phyloP scores from a whole-genome alignment of 2,113 vertebrate species.

The Ophiodon elongatus region DNA sequence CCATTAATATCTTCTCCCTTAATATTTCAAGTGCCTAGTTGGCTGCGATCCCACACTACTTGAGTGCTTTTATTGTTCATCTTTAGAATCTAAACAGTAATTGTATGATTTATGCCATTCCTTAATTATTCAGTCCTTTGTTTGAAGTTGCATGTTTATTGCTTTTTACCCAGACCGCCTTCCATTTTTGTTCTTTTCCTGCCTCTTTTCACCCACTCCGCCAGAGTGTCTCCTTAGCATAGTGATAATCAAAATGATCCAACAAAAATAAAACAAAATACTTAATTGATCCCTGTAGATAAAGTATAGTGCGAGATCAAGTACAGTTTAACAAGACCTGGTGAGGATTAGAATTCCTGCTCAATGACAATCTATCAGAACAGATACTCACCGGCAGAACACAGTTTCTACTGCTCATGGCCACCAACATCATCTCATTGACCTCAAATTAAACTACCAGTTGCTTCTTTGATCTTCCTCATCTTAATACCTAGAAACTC shows the following conservation, averaged over 20 bases:
- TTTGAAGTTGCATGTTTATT: background rate
- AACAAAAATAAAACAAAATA: background rate
- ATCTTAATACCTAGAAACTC: background rate
- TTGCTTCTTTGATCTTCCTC: background rate
- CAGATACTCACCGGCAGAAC: background rate
- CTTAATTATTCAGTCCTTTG: background rate
- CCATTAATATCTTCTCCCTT: background rate
- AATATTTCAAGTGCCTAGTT: background rate
- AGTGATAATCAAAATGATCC: background rate
- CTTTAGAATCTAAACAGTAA: background rate
- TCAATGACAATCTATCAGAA: too few relatives aligned
- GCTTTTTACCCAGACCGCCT: background rate
- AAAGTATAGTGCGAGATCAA: too few relatives aligned
- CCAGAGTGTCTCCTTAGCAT: background rate
- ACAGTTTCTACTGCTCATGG: too few relatives aligned
- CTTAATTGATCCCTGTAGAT: background rate
- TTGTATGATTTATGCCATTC: background rate
- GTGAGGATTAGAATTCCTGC: too few relatives aligned
- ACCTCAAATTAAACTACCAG: conserved; percentile 6
- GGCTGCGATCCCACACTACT: background rate
- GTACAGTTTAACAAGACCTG: too few relatives aligned
- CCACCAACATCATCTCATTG: background rate
- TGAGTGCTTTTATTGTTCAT: background rate
- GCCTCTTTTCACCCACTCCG: background rate
- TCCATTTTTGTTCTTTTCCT: background rate